Base-by-base conservation (phyloP, 1,140 invertebrate species). In the Battus philenor region DNA sequence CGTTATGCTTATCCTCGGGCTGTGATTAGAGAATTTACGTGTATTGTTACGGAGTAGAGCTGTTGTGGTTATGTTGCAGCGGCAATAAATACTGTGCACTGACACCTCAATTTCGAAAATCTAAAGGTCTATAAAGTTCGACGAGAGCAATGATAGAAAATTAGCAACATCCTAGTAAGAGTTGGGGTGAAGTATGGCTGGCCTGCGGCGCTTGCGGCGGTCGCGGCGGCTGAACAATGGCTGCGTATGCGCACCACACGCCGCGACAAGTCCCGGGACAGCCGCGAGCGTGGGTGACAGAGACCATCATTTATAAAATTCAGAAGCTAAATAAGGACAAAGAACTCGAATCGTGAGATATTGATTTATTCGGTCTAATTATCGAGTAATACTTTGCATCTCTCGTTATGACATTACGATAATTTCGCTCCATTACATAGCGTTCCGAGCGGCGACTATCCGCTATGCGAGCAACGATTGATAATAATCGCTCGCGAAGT, bases 401-500 rank as follows among this genome's bases (percentile, higher is more conserved):
- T 71, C 72, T 73, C 60, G 73, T 75, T 76, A 69, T 66, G 67
- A 63, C 66, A 70, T 73, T 75, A 69, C 68, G 77, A 77, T 81
- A 81, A 81, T 79, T 77, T 74, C 43, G 65, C 62, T 59, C 65
- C 70, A 79, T 78, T 75, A 78, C 73, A 75, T 71, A 68, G 65
- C 54, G 60, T 75, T 73, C 66, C 74, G 76, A 79, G 76, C 76
- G 78, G 76, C 74, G 78, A 82, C 80, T 75, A 74, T 74, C 71
- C 64, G 63, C 74, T 78, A 75, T 74, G 61, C 69, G 59, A 61
- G 67, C 75, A 71, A 65, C 77, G 68, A 75, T 81, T 85, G 81
- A 85, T 85, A 85, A 82, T 85, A 82, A 85, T 85, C 81, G 71
- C 73, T 79, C 60, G 81, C 73, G 76, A 82, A 81, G 73, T 79